Evolutionary conservation across 2,113 vertebrate species (phyloP), one percentile per base, ranked within the genome.

Genomic region (Hypocryptadius cinnamomeus): DNA sequence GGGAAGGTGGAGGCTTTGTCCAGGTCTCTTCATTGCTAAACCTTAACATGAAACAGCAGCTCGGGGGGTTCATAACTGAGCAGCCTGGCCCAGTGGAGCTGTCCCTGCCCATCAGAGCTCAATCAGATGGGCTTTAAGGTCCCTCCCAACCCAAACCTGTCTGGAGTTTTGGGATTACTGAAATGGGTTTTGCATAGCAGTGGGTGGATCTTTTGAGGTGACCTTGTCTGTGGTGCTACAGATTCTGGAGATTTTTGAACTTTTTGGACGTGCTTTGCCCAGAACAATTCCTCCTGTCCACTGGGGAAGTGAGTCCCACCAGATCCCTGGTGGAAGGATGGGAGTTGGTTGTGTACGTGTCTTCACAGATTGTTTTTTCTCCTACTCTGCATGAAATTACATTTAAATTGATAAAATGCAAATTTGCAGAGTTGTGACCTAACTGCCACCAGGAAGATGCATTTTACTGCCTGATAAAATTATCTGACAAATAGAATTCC

Each of bases 331-430:
- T 0, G 19, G 68, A 65, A 65, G 14, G 14, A 19, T 8, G 7
- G 3, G n/a, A 50, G 18, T 19, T 64, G 28, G n/a, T 39, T 13
- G 11, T 39, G 48, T 63, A 9, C 0, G 3, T 54, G 33, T 8
- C 17, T 22, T 22, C 33, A 72, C 5, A 7, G 4, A 4, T 18
- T 22, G 9, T 11, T 64, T 81, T 59, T 40, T 17, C 47, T 47
- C 13, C 6, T 50, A 1, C 39, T 61, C 28, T 2, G 6, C 51
- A 23, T 0, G 0, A 42, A 81, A 42, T 8, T 3, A 5, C 0
- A 0, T 31, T 45, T 37, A 31, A 71, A 35, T 11, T 19, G 56
- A 68, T 74, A 81, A 87, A 44, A 84, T 54, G 39, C 61, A 89
- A 28, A 66, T 53, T 24, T 6, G 10, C 1, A 1, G 28, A 31